Evolutionary conservation across 2,113 vertebrate genomes (phyloP), one percentile per base, ranked within the genome.

Genomic region (Vulpes ferrilata): DNA sequence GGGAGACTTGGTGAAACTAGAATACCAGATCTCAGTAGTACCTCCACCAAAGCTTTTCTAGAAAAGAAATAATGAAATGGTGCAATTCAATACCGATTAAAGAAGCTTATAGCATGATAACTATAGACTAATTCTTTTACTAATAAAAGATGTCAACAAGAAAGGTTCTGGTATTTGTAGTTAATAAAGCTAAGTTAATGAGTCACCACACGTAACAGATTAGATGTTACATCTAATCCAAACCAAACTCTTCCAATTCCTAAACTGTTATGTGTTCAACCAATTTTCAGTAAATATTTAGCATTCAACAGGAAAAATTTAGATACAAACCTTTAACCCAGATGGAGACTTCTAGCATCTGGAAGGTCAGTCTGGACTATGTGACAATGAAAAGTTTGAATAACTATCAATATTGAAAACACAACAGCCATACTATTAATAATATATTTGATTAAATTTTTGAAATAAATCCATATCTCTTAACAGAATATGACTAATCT

Each of bases 41-140:
- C 99, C 99, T 78, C 99, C 99, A 10, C 99, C 99, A 8, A 99
- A 99, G 97, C 98, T 99, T 91, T 99, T 99, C 99, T 99, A 99
- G 99, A 99, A 99, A 99, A 99, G 99, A 98, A 99, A 99, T 97
- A 99, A 99, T 96, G 99, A 99, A 98, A 99, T 99, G 99, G 98
- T 99, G 95, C 98, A 99, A 80, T 99, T 99, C 82, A 99, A 99
- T 98, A 99, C 99, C 64, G 98, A 98, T 97, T 98, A 99, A 98
- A 99, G 99, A 99, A 99, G 99, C 91, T 98, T 99, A 96, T 98
- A 99, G 97, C 98, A 99, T 97, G 99, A 99, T 83, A 99, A 99
- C 0, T 98, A 99, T 7, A 99, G 99, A 30, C 98, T 98, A 62
- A 98, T 99, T 96, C 99, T 99, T 96, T 98, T 99, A 97, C 97